Conservation (phyloP, 2,888 invertebrate genomes). For the Seladonia tumulorum region DNA sequence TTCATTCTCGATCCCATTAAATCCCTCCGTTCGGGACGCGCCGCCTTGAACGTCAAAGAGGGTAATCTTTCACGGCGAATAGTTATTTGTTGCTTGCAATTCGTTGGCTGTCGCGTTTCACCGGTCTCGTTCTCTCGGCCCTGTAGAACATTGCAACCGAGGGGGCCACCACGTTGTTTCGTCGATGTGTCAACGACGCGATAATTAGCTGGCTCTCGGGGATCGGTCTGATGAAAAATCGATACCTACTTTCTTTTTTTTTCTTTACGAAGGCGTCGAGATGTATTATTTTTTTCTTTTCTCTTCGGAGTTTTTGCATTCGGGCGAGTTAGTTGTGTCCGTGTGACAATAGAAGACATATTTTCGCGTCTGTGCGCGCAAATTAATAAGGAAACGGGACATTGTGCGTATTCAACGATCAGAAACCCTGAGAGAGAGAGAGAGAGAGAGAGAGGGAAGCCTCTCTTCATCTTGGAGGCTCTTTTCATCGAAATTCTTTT, state of each 20-base stretch:
- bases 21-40: slow-evolving; percentile 62
- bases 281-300: not conserved
- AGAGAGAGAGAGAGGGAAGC: not conserved
- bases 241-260: slow-evolving; percentile 1
- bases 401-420: slow-evolving; percentile 59
- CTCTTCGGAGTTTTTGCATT: not conserved
- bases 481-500: slow-evolving; percentile 52
- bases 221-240: slow-evolving; percentile 52
- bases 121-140: not conserved
- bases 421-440: not conserved
- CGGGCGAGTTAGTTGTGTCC: not conserved
- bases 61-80: slow-evolving; percentile 40
- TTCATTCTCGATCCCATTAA: slow-evolving; percentile 70
- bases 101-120: not conserved
- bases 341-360: slow-evolving; percentile 32
- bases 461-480: slow-evolving; percentile 22
- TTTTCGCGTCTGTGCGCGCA: slow-evolving; percentile 21
- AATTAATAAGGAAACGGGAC: slow-evolving; percentile 61
- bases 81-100: slow-evolving; percentile 37
- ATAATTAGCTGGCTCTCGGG: slow-evolving; percentile 38
- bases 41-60: slow-evolving; percentile 55
- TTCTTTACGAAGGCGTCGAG: not conserved
- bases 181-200: slow-evolving; percentile 11
- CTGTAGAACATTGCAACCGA: not conserved
- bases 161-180: slow-evolving; percentile 8